Base-by-base conservation (phyloP, 2,888 invertebrate species). In the Bombylius major region DNA sequence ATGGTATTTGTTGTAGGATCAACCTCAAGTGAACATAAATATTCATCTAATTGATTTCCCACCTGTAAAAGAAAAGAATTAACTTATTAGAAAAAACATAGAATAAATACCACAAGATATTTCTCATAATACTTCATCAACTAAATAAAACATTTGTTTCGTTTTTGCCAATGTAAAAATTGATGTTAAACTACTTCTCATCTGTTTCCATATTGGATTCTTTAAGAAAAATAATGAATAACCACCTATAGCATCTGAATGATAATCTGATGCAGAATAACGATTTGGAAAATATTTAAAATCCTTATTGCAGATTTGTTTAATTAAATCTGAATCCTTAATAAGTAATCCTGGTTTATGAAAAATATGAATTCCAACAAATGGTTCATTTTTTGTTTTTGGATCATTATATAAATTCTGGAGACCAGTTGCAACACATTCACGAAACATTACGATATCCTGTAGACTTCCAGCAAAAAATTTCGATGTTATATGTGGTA, bases 271-370 rank as follows among this genome's bases (percentile, higher is more conserved):
- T 4, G 62, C 56, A 0, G 61, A 62, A 58, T 66, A 67, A 5
- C 75, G 69, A 58, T 77, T 70, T 0, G 66, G 57, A 59, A 77
- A 78, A 12, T 66, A 67, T 59, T 71, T 68, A 48, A 78, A 77
- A 56, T 78, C 77, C 51, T 73, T 76, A 5, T 77, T 69, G 14
- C 78, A 55, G 2, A 78, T 60, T 0, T 69, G 65, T 60, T 77
- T 78, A 0, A 77, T 61, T 4, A 78, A 56, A n/a, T 75, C 75
- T 0, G 71, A 71, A 50, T 78, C 76, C 3, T 75, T 70, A 12
- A 75, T 59, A 4, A 78, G 31, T 14, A 78, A 53, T 1, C 64
- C 68, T 0, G 78, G 78, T n/a, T 70, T 70, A 60, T 77, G 70
- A 23, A 78, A 65, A 3, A 73, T 66, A 68, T 72, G 65, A 61